phyloP scores from a whole-genome alignment of 1,140 invertebrate genomes.

The Melipona quadrifasciata region DNA sequence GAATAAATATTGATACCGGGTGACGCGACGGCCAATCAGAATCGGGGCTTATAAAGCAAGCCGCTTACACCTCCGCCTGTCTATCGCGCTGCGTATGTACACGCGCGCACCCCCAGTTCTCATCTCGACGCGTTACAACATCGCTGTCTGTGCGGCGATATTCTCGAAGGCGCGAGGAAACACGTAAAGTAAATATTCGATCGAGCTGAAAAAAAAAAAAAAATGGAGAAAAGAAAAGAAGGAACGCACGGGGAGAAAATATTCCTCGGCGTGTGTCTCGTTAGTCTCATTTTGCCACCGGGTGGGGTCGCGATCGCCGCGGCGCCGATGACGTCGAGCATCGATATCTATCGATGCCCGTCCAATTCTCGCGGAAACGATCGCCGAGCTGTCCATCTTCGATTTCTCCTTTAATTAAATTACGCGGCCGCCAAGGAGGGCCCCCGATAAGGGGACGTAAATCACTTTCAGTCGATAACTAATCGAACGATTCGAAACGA shows the following conservation, averaged over 20 bases:
- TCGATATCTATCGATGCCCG: constrained; percentile 27
- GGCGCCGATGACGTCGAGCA: neutral
- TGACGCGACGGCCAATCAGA: constrained; percentile 77
- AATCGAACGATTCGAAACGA: constrained; percentile 54
- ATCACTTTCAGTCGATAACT: constrained; percentile 64
- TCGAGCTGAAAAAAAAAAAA: no score
- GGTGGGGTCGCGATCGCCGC: neutral
- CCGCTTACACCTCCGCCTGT: constrained; percentile 59
- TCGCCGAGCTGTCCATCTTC: constrained; percentile 38
- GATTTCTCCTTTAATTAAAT: constrained; percentile 55
- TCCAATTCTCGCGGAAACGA: constrained; percentile 41
- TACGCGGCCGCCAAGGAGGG: constrained; percentile 48
- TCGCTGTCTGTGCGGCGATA: neutral
- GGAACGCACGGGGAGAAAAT: neutral
- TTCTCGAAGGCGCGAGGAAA: neutral
- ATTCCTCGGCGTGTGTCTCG: neutral
- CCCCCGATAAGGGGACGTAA: constrained; percentile 53
- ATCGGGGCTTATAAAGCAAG: constrained; percentile 67
- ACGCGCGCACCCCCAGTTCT: neutral
- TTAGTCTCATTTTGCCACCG: neutral
- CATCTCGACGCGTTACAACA: constrained; percentile 1
- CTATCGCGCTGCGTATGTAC: constrained; percentile 28
- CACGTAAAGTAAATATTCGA: neutral
- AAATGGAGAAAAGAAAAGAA: no score
- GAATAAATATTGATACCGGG: constrained; percentile 81